A percentile compares a stretch with the other conserved stretches of the same genome.
Conservation (phyloP, 92 coral and sea anemone species). For the Paramuricea clavata region DNA sequence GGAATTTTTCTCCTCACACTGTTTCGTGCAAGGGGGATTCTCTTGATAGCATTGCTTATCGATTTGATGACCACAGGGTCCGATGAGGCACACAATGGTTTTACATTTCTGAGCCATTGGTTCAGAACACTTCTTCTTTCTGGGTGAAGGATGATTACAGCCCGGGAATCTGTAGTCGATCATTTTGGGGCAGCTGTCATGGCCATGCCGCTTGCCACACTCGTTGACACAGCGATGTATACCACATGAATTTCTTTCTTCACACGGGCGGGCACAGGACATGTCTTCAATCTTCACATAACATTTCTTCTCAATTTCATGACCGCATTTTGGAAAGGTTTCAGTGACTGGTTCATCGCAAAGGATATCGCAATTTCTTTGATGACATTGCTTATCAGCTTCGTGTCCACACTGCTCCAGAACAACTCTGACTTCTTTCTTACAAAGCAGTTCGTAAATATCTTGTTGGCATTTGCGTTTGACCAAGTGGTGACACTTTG, state of each 20-base stretch:
- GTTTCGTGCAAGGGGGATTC: background rate
- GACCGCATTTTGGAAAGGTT: conserved; percentile 12
- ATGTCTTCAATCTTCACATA: background rate
- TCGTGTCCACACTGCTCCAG: conserved; percentile 17
- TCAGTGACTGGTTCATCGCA: background rate
- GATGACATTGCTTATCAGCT: background rate
- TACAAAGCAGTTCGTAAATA: conserved; percentile 22
- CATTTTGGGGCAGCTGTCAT: conserved; percentile 23
- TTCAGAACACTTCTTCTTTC: conserved; percentile 43
- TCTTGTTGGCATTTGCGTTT: conserved; percentile 24
- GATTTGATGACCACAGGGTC: background rate
- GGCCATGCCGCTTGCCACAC: conserved; percentile 19
- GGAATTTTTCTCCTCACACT: background rate
- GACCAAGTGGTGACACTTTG: background rate
- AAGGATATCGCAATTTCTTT: background rate
- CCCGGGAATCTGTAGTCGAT: conserved; percentile 45
- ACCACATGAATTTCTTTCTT: background rate
- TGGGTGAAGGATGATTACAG: conserved; percentile 37
- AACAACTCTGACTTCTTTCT: background rate
- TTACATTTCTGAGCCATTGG: conserved; percentile 21
- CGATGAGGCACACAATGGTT: background rate
- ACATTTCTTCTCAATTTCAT: conserved; percentile 19
- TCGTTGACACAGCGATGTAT: background rate
- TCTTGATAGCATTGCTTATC: background rate
- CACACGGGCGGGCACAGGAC: background rate